Percentiles rank a stretch among this genome's conserved stretches.
These are phyloP conservation scores for Mormyrus iriodes DNA, from an alignment of 2,113 vertebrate genomes.

Conservation along the genomic window DNA sequence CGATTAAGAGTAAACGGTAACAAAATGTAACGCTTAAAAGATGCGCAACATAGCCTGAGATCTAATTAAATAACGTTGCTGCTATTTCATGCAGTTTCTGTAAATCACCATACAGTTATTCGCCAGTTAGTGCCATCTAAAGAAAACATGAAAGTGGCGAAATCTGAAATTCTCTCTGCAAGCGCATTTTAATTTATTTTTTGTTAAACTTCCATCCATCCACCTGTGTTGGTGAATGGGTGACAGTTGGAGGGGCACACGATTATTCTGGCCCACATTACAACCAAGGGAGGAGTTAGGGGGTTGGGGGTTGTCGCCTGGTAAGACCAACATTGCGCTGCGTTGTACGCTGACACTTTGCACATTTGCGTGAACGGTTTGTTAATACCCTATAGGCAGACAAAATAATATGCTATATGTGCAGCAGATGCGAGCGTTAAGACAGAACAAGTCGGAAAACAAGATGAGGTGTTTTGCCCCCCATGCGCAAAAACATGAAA, in stretches of 20 bases:
- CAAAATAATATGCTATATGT: too few relatives aligned
- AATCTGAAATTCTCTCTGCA: background rate
- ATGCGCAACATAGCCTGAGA: background rate
- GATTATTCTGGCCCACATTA: too few relatives aligned
- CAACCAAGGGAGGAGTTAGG: background rate
- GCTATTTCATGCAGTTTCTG: background rate
- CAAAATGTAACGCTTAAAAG: background rate
- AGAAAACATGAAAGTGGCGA: background rate
- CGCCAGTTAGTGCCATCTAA: background rate
- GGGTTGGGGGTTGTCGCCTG: background rate
- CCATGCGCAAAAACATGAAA: background rate
- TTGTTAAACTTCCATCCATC: background rate
- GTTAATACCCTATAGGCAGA: too few relatives aligned
- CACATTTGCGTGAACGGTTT: background rate
- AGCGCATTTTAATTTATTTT: background rate
- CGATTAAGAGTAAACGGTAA: background rate
- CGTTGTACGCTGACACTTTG: background rate
- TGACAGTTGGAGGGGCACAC: background rate
- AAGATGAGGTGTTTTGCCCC: too few relatives aligned
- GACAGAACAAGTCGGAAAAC: too few relatives aligned
- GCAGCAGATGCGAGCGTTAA: too few relatives aligned
- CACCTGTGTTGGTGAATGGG: background rate
- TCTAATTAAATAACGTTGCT: background rate
- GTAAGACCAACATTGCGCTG: background rate
- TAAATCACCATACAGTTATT: too few relatives aligned